phyloP scores from a whole-genome alignment of 2,888 invertebrate species.

The Lepas anatifera region DNA sequence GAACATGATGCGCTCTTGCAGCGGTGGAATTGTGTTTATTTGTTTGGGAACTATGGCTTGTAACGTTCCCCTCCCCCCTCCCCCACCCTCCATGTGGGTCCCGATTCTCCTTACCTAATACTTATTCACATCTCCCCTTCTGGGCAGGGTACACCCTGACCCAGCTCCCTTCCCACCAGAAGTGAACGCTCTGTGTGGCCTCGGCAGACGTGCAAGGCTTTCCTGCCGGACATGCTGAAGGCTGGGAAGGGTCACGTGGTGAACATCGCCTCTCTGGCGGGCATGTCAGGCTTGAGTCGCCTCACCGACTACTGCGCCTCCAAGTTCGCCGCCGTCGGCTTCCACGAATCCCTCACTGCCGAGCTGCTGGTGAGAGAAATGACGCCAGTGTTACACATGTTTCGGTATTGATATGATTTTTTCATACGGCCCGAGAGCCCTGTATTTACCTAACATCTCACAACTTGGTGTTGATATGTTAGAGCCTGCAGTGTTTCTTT shows the following conservation, averaged over 20 bases:
- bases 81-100: no score
- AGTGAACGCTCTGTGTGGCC: neutral
- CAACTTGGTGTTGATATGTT: neutral
- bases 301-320: conserved; percentile 88
- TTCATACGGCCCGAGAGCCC: neutral
- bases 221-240: conserved; percentile 80
- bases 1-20: no score
- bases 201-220: conserved; percentile 75
- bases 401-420: no score
- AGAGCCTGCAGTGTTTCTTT: neutral
- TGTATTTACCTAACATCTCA: neutral
- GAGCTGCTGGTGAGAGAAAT: conserved; percentile 72
- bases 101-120: no score
- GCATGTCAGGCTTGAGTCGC: conserved; percentile 65
- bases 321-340: conserved; percentile 87
- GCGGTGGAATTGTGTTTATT: no score
- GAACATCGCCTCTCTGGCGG: conserved; percentile 82
- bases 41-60: no score
- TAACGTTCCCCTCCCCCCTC: no score
- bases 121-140: neutral
- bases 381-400: no score
- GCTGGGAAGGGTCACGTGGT: conserved; percentile 82
- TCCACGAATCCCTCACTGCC: conserved; percentile 74
- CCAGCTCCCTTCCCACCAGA: neutral
- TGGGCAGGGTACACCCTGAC: neutral